Percentiles rank a stretch among this genome's conserved stretches.
These are phyloP conservation scores for Parnassius glacialis DNA, from an alignment of 2,888 invertebrate species.

Conservation along the genomic window DNA sequence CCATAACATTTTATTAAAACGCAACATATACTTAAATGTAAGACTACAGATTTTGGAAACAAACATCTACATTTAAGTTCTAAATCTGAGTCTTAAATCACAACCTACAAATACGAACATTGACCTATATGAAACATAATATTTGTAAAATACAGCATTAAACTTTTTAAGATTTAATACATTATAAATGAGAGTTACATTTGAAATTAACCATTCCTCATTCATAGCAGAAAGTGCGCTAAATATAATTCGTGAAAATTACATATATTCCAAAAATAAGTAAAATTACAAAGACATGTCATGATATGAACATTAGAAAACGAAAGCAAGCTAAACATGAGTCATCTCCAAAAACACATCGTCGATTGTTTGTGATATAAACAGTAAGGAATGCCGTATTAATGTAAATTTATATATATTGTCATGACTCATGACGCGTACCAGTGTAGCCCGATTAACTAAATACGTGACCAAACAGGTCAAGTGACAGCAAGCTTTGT, in stretches of 20 bases:
- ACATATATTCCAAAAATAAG: too few species aligned
- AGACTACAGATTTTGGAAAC: too few species aligned
- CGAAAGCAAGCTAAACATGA: slow-evolving; percentile 1
- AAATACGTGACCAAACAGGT: slow-evolving; percentile 51
- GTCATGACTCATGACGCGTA: slow-evolving; percentile 52
- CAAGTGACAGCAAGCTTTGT: slow-evolving; percentile 39
- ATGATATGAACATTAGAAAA: slow-evolving; percentile 1
- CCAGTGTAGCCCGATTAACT: slow-evolving; percentile 56
- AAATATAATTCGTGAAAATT: too few species aligned
- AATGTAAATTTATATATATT: slow-evolving; percentile 56
- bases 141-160: slow-evolving; percentile 6
- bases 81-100: slow-evolving; percentile 4
- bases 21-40: too few species aligned
- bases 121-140: slow-evolving; percentile 19
- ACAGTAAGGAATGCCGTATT: slow-evolving; percentile 49
- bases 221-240: too few species aligned
- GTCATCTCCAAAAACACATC: slow-evolving; percentile 16
- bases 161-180: slow-evolving; percentile 8
- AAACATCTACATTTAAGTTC: too few species aligned
- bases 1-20: too few species aligned
- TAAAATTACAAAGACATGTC: too few species aligned
- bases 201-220: too few species aligned
- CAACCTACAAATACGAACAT: slow-evolving; percentile 10
- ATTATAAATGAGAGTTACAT: not conserved
- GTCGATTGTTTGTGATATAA: slow-evolving; percentile 40